phyloP scores from a whole-genome alignment of 2,113 vertebrate genomes.

The Donacobius atricapilla region DNA sequence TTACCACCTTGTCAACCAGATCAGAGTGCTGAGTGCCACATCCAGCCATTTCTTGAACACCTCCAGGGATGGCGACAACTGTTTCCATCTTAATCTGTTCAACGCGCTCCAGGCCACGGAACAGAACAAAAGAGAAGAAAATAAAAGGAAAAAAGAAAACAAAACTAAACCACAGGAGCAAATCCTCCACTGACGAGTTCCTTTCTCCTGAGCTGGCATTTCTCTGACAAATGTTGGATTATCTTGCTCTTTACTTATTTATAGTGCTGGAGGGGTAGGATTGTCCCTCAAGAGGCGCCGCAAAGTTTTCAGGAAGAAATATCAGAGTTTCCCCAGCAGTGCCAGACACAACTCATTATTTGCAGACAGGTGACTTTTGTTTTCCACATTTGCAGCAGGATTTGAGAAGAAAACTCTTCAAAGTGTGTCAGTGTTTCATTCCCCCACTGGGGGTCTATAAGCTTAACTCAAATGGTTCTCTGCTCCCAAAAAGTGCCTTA shows the following conservation, averaged over 20 bases:
- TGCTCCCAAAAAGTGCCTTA: neutral
- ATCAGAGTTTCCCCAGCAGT: neutral
- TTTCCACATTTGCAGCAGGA: neutral
- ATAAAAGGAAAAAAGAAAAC: neutral
- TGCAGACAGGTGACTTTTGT: conserved; percentile 11
- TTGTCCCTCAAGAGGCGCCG: neutral
- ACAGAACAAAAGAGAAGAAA: neutral
- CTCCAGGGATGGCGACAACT: neutral
- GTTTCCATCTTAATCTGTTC: neutral
- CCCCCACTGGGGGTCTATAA: neutral
- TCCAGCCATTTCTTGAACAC: neutral
- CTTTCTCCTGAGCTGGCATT: conserved; percentile 40
- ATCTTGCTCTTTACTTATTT: conserved; percentile 40
- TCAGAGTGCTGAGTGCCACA: neutral
- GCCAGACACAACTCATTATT: neutral
- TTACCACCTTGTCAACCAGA: neutral
- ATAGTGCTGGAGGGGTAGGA: conserved; percentile 27
- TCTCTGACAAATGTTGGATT: conserved; percentile 35
- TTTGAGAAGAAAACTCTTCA: neutral
- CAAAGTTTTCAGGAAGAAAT: neutral
- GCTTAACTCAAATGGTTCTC: neutral
- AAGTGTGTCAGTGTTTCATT: conserved; percentile 19
- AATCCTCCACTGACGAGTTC: neutral
- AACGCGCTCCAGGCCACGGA: neutral
- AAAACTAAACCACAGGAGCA: neutral